Percentiles rank a stretch among this genome's conserved stretches.
phyloP scores from a whole-genome alignment of 2,888 invertebrate genomes.

The Oscheius sp. region DNA sequence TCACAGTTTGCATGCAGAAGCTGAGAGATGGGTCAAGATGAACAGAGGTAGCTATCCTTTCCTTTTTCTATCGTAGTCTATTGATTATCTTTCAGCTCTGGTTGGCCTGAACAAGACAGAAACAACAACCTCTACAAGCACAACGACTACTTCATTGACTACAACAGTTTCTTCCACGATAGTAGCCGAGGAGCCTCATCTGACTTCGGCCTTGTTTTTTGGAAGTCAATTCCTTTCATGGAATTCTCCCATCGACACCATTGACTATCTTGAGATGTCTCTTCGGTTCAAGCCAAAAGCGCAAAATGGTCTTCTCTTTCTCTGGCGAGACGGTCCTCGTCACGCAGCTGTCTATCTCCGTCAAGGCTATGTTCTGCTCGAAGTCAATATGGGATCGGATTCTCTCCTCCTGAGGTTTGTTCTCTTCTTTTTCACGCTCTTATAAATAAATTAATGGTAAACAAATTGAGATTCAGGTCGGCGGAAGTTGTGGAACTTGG shows the following conservation, averaged over 20 bases:
- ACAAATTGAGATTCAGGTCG: slow-evolving; percentile 37
- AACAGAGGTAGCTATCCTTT: no score
- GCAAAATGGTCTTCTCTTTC: slow-evolving; percentile 43
- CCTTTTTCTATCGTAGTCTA: not conserved
- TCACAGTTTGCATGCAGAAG: slow-evolving; percentile 22
- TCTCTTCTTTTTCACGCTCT: not conserved
- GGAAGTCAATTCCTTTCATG: slow-evolving; percentile 20
- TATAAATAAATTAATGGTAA: not conserved
- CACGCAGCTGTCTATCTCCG: slow-evolving; percentile 43
- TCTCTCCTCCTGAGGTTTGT: slow-evolving; percentile 38
- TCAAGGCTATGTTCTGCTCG: slow-evolving; percentile 43
- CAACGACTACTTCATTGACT: slow-evolving; percentile 25
- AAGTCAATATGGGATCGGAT: slow-evolving; percentile 46
- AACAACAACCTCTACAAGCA: slow-evolving; percentile 18
- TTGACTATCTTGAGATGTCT: slow-evolving; percentile 33
- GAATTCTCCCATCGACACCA: slow-evolving; percentile 28
- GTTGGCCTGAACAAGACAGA: not conserved
- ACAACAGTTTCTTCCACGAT: slow-evolving; percentile 5
- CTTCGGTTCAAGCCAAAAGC: slow-evolving; percentile 38
- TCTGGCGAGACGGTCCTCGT: slow-evolving; percentile 43
- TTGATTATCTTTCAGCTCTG: slow-evolving; percentile 11
- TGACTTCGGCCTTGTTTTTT: slow-evolving; percentile 3
- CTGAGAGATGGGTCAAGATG: not conserved
- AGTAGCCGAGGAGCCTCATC: not conserved
- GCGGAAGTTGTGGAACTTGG: slow-evolving; percentile 44